Base-by-base conservation (phyloP, 2,113 vertebrate genomes). In the Holacanthus passer region DNA sequence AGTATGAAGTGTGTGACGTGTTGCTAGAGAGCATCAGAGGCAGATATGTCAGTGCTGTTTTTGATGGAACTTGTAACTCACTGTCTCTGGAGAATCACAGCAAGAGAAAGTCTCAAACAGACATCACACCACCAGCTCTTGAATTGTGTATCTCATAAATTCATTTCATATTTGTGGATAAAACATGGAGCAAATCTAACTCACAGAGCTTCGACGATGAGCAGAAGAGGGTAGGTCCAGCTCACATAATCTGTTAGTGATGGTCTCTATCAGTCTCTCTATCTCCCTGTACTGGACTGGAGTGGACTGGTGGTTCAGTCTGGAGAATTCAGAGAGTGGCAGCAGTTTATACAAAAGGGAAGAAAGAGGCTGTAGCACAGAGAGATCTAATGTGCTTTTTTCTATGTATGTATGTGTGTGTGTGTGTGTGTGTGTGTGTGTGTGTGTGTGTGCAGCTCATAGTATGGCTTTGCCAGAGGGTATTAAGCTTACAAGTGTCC, bases 221-320 rank as follows among this genome's bases (percentile, higher is more conserved):
- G 45, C 24, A 5, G 66, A 7, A 19, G 75, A 67, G 16, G 81
- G 89, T 29, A 93, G 86, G 4, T 90, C 92, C 69, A 97, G 86
- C 70, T 97, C 97, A 1, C 87, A 88, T 82, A 96, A 97, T 43
- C 94, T 94, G 64, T 59, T 91, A 72, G 96, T 94, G 87, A 96
- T 85, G 43, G 94, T 89, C 89, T 95, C 92, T 7, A 98, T 82
- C 84, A 99, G 82, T 63, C 87, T 92, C 87, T 91, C 94, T 39
- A 99, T 74, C 53, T 95, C 94, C 66, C 80, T 83, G 71, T 97
- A 98, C 22, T 96, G 97, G 45, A 99, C 94, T 16, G 97, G 97
- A 60, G 82, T 92, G 58, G 94, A 95, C 93, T 99, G 95, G 73
- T 99, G 97, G 79, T 97, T 95, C 73, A 96, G 95, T 91, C 98